Evolutionary conservation across 1,140 invertebrate species (phyloP), one percentile per base, ranked within the genome.

Genomic region (Zaprionus lachaisei): DNA sequence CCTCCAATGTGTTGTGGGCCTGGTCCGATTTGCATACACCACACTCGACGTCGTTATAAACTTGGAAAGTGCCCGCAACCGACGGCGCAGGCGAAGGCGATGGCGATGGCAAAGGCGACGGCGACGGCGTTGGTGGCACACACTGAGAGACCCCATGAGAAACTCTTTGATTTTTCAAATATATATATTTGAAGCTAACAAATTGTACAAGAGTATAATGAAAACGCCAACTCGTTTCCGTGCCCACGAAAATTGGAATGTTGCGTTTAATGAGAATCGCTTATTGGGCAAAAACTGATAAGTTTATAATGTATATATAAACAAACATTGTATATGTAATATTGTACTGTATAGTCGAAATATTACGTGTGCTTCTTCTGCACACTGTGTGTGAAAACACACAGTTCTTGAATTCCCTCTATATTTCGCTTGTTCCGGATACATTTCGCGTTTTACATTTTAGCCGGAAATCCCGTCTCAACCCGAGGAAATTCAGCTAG

Each of bases 141-240:
- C 54, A 58, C 37, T 20, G 49, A 55, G 22, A 63, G 28, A 62
- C 41, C 22, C 22, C 65, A 65, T 51, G 64, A 73, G 78, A 87
- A 80, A 77, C 73, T 72, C 68, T 80, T 80, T 51, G 64, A 83
- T 47, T 77, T 75, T 77, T 80, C 77, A 89, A 34, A 34, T 6
- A 87, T 75, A 82, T 69, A 73, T 80, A 9, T 47, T 47, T 47
- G 7, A 17, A 47, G 41, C n/a, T 47, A 47, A 47, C 41, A 47
- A 47, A 47, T 47, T n/a, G 41, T 47, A 17, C 7, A 47, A 47
- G 17, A 34, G 31, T 9, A 47, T 77, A 77, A 54, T 68, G 64
- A 75, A 82, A 86, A 86, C 76, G 77, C 81, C 84, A 85, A 84
- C 75, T 76, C 81, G 79, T 77, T 85, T 85, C 83, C 83, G 83